Conservation (phyloP, 2,888 invertebrate genomes). For the Dorcus hopei region DNA sequence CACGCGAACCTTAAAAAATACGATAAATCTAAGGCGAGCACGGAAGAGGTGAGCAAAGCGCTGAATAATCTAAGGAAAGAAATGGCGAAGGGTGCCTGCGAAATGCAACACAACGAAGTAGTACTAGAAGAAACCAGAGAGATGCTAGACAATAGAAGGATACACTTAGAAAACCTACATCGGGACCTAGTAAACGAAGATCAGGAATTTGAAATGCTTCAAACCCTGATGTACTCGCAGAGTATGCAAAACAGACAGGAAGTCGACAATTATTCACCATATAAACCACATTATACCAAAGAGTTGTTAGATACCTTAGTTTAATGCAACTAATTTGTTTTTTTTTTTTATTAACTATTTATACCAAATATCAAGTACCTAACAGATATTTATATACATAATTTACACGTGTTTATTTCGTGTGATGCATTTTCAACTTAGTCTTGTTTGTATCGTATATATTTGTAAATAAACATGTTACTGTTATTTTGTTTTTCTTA, state of each 20-base stretch:
- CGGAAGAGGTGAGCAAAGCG: conserved; percentile 39
- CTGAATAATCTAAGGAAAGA: conserved; percentile 42
- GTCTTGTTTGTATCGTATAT: conserved; percentile 8
- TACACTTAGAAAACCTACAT: conserved; percentile 42
- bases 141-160: conserved; percentile 37
- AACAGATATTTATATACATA: conserved; percentile 31
- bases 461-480: conserved; percentile 21
- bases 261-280: conserved; percentile 28
- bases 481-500: conserved; percentile 6
- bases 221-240: conserved; percentile 43
- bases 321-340: conserved; percentile 25
- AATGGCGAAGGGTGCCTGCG: conserved; percentile 48
- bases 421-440: conserved; percentile 11
- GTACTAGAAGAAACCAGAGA: conserved; percentile 47
- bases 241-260: conserved; percentile 21
- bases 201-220: conserved; percentile 47
- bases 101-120: conserved; percentile 49
- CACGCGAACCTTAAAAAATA: conserved; percentile 53
- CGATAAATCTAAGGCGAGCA: conserved; percentile 38
- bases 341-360: conserved; percentile 32
- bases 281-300: conserved; percentile 46
- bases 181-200: conserved; percentile 44
- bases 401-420: conserved; percentile 11
- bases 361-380: conserved; percentile 51
- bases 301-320: conserved; percentile 52